A percentile compares a stretch with the other conserved stretches of the same genome.
Evolutionary conservation across 2,113 vertebrate genomes (phyloP).

Genomic region (Pterocles burchelli): DNA sequence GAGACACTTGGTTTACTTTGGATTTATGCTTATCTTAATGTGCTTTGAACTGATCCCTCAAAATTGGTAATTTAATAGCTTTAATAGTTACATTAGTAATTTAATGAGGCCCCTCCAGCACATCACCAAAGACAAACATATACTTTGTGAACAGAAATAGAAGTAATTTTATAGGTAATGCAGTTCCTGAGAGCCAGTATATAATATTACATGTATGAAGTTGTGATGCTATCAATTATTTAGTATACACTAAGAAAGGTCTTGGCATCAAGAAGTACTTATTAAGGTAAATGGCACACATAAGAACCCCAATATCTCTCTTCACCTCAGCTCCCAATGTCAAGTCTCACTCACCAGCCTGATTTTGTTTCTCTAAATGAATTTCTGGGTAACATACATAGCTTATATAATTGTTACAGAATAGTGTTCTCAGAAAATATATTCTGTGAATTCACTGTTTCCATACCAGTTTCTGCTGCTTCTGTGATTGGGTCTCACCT

Average conservation of each 20-base stretch:
- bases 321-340: neutral
- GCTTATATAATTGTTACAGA: neutral
- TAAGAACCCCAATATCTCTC: neutral
- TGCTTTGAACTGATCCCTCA: slow-evolving; percentile 30
- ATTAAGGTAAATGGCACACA: neutral
- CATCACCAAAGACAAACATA: neutral
- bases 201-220: neutral
- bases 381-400: neutral
- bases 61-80: slow-evolving; percentile 56
- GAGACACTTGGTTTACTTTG: slow-evolving; percentile 20
- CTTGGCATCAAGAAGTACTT: neutral
- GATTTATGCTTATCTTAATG: slow-evolving; percentile 36
- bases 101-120: slow-evolving; percentile 6
- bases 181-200: slow-evolving; percentile 26
- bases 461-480: neutral
- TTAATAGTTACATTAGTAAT: slow-evolving; percentile 61
- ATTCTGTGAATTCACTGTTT: neutral
- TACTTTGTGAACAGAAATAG: slow-evolving; percentile 31
- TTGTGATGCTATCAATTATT: neutral
- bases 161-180: neutral
- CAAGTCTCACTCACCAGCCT: neutral
- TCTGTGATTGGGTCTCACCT: neutral
- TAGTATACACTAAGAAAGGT: neutral
- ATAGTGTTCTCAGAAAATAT: neutral
- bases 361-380: neutral